Base-by-base conservation (phyloP, 2,797 vertebrate genomes). In the Amniataba percoides region DNA sequence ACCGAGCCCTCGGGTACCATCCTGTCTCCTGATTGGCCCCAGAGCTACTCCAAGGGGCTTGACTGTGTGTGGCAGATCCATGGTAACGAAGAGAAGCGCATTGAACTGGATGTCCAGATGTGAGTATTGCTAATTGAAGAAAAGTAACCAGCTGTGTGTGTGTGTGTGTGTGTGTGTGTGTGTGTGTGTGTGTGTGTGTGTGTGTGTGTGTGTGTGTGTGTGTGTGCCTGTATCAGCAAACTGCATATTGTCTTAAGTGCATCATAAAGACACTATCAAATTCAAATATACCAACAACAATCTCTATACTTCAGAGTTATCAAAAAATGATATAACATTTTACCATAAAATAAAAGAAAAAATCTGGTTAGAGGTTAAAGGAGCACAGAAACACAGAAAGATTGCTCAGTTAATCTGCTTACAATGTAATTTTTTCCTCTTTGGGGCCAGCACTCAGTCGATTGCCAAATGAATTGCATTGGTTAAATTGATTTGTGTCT, bases 1-100 rank as follows among this genome's bases (percentile, higher is more conserved):
- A 96, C 95, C 0, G 96, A 97, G 55, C 79, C 96, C 0, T 90
- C 94, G 0, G 97, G 97, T 11, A 97, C 97, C 18, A 95, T 98
- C 73, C 95, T 98, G 76, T 98, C 97, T 84, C 97, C 97, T 5
- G 97, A 98, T 82, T 98, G 97, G 97, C 97, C 97, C 39, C 96
- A 97, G 92, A 97, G 96, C 88, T 98, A 97, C 71, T 95, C 96
- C 74, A 97, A 97, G 27, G 96, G 97, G 14, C 95, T 96, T 45
- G 97, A 98, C 91, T 98, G 97, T 27, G 94, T 97, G 25, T 98
- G 97, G 97, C 96, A 96, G 83, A 96, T 98, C 80, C 97, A 96
- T 1, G 97, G 96, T 18, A 97, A 95, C 27, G 97, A 97, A 78
- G 97, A 98, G 91, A 97, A 97, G 84, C 95, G 96, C 68, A 95